Evolutionary conservation across 2,113 vertebrate species (phyloP).

Genomic region (Morone saxatilis): DNA sequence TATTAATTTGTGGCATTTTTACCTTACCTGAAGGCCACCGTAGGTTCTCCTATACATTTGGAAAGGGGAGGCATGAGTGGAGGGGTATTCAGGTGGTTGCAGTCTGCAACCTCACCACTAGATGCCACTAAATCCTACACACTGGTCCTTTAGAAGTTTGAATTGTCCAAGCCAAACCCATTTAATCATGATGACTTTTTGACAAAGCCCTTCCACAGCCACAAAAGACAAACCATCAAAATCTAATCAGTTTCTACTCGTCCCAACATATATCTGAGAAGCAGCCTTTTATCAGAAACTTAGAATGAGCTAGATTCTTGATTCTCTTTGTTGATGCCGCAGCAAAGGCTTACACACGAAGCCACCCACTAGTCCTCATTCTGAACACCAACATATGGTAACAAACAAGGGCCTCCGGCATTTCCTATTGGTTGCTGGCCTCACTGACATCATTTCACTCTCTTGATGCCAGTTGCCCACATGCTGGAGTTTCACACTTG

Average conservation of each 20-base stretch:
- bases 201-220: neutral
- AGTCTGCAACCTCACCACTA: too few species aligned
- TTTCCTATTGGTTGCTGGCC: constrained; percentile 73
- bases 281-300: constrained; percentile 22
- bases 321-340: constrained; percentile 41
- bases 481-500: constrained; percentile 61
- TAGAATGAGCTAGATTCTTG: constrained; percentile 42
- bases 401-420: constrained; percentile 70
- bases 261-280: neutral
- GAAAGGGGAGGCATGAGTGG: too few species aligned
- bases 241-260: neutral
- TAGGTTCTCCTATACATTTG: too few species aligned
- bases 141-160: too few species aligned
- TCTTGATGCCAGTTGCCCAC: constrained; percentile 63
- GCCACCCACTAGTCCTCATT: constrained; percentile 61
- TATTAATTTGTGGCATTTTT: too few species aligned
- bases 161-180: neutral
- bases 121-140: too few species aligned
- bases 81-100: too few species aligned
- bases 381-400: constrained; percentile 77
- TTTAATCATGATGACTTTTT: neutral
- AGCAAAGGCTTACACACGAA: constrained; percentile 48
- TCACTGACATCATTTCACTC: constrained; percentile 69
- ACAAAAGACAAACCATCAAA: neutral
- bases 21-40: too few species aligned